Percentiles rank a stretch among this genome's conserved stretches.
Evolutionary conservation across 2,797 vertebrate species (phyloP).

Genomic region (Falco berigora): DNA sequence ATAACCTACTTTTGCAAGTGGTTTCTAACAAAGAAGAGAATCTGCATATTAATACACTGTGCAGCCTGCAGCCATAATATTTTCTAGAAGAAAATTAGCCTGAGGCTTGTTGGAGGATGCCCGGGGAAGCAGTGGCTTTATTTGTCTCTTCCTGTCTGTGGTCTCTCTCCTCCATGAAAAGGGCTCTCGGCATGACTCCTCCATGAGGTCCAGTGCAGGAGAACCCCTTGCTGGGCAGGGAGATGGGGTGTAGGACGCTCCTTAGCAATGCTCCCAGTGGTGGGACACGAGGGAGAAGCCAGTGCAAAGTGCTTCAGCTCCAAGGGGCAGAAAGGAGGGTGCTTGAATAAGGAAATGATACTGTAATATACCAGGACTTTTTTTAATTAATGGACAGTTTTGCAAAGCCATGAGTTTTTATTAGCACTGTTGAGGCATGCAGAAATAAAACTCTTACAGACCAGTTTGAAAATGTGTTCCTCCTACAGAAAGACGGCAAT

Average conservation of each 20-base stretch:
- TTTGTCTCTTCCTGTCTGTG: not conserved
- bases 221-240: not conserved
- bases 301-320: not conserved
- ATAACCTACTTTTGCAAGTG: not conserved
- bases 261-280: rapidly evolving
- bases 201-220: not conserved
- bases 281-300: not conserved
- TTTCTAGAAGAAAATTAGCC: not conserved
- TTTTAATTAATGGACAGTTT: not conserved
- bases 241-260: not conserved
- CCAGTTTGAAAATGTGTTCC: not conserved
- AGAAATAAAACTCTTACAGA: not conserved
- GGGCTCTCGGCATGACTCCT: not conserved
- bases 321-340: not conserved
- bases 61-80: not conserved
- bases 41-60: not conserved
- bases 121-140: not conserved
- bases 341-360: not conserved
- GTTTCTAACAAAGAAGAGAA: not conserved
- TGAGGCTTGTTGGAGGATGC: not conserved
- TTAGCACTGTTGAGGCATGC: not conserved
- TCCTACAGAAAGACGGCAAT: not conserved
- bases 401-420: not conserved
- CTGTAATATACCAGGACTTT: not conserved
- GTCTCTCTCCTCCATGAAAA: not conserved